Base-by-base conservation (phyloP, 2,113 vertebrate species). In the Ceyx margarethae region DNA sequence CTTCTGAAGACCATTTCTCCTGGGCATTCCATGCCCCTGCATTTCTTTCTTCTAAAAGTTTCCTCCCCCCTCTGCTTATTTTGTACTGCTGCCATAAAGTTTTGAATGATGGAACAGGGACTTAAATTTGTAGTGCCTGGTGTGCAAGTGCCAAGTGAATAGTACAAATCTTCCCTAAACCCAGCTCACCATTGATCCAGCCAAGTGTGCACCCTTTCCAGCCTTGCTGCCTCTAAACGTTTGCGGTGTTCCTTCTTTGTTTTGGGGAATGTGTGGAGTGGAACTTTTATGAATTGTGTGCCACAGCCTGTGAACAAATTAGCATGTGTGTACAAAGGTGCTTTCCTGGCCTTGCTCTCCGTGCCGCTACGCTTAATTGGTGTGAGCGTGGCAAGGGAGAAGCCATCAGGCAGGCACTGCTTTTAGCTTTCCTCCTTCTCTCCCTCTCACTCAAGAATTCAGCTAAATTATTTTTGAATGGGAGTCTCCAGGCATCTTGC, bases 321-420 rank as follows among this genome's bases (percentile, higher is more conserved):
- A 94, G 89, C 94, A 91, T 91, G 72, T 67, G 62, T 33, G 60
- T 75, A 85, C 91, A 93, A 80, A 93, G 84, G 92, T 96, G 84
- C 56, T 77, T 50, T 76, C 75, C 89, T 60, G 78, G 84, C 64
- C 75, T 60, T 66, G 71, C 78, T 43, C 7, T 40, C 92, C 37
- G 2, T 67, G 60, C 72, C 28, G 51, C 71, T 64, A 9, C 0
- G 5, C 60, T 76, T 94, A 94, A 95, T 89, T 92, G 89, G 68
- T 66, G 72, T 76, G 60, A 91, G 75, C 0, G 0, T 77, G 72
- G 74, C 78, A 33, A 87, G 87, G 68, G 75, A 93, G 81, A 92
- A 91, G 64, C 75, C 11, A 15, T 45, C 75, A 80, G 64, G 54
- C 86, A 92, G 89, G 51, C 81, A 51, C 10, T 64, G 67, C 81